These are phyloP conservation scores for Pinctada fucata DNA, from an alignment of 2,888 invertebrate genomes.

Conservation along the genomic window DNA sequence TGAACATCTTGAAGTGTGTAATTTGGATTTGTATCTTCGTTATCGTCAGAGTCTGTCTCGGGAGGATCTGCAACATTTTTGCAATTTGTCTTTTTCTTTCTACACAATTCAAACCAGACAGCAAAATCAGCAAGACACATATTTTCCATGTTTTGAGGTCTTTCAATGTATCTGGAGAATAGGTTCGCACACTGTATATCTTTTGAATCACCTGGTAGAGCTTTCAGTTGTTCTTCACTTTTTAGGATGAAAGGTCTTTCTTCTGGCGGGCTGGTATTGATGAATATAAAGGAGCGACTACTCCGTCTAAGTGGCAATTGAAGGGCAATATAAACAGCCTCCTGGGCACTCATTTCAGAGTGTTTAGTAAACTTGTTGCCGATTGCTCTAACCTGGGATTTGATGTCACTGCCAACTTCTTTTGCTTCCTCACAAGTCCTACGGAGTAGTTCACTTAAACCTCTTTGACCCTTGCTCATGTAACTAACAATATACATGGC, in stretches of 20 bases:
- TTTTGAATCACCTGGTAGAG: slow-evolving; percentile 25
- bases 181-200: slow-evolving; percentile 35
- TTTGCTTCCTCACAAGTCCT: slow-evolving; percentile 29
- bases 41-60: slow-evolving; percentile 13
- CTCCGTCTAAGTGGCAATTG: slow-evolving; percentile 9
- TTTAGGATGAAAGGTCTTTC: slow-evolving; percentile 36
- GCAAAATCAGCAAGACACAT: slow-evolving; percentile 36
- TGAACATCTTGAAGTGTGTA: no score
- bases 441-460: background rate
- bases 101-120: no score
- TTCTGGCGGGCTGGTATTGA: slow-evolving; percentile 36
- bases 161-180: slow-evolving; percentile 28
- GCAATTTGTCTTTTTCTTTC: no score
- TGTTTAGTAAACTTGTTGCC: slow-evolving; percentile 32
- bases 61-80: background rate
- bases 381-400: slow-evolving; percentile 27
- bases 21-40: background rate
- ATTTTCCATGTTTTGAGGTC: slow-evolving; percentile 11
- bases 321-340: slow-evolving; percentile 52
- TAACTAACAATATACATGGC: slow-evolving; percentile 13
- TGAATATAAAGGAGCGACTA: slow-evolving; percentile 34
- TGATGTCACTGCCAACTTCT: slow-evolving; percentile 16
- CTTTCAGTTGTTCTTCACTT: slow-evolving; percentile 12
- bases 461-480: slow-evolving; percentile 7
- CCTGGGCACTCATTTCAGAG: slow-evolving; percentile 39